Evolutionary conservation across 2,888 invertebrate genomes (phyloP).

Genomic region (Philonicus albiceps): DNA sequence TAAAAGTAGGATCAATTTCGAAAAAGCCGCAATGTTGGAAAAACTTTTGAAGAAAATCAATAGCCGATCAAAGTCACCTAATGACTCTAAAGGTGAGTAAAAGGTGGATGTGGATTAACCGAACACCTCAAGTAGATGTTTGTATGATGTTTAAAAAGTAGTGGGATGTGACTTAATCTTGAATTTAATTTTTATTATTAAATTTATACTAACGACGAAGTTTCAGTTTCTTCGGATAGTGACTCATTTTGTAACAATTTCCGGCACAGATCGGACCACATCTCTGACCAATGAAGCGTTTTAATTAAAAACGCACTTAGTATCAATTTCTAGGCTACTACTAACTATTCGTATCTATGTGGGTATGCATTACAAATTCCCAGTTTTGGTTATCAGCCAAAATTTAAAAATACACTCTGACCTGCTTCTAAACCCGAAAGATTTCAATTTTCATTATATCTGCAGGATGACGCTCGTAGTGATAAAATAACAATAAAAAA

Average conservation of each 20-base stretch:
- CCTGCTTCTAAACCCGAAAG: neutral
- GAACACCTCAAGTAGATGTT: neutral
- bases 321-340: neutral
- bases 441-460: neutral
- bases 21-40: constrained; percentile 32
- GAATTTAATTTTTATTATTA: neutral
- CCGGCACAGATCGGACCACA: neutral
- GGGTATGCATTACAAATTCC: neutral
- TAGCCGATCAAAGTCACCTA: constrained; percentile 3
- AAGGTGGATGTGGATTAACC: neutral
- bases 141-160: neutral
- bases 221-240: neutral
- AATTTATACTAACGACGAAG: neutral
- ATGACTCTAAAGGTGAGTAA: neutral
- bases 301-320: neutral
- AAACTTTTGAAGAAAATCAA: constrained; percentile 23
- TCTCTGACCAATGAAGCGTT: neutral
- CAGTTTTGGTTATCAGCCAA: neutral
- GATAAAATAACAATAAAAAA: neutral
- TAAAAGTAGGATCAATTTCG: neutral
- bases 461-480: neutral
- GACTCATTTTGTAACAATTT: neutral
- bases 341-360: neutral
- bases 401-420: neutral
- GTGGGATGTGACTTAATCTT: neutral